phyloP scores from a whole-genome alignment of 2,888 invertebrate genomes.

The Beris morrisii region DNA sequence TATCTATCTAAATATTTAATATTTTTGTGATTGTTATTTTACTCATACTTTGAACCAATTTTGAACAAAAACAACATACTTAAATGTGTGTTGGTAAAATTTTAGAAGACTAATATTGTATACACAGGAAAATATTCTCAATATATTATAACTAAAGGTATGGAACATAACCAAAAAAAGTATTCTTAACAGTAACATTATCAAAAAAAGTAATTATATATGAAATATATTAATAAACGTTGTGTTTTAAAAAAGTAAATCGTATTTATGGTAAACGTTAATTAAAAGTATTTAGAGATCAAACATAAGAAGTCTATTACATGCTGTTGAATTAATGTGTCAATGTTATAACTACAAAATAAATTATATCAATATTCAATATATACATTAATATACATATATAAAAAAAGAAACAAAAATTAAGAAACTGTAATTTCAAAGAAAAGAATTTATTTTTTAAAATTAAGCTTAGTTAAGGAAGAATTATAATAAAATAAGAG shows the following conservation, averaged over 20 bases:
- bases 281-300: background rate
- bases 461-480: constrained; percentile 1
- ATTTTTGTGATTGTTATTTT: constrained; percentile 42
- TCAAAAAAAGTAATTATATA: no score
- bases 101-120: no score
- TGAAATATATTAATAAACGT: no score
- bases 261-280: background rate
- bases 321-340: constrained; percentile 17
- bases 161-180: no score
- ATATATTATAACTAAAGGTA: no score
- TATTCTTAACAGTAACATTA: no score
- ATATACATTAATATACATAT: constrained; percentile 40
- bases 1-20: constrained; percentile 24
- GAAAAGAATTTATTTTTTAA: constrained; percentile 27
- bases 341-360: constrained; percentile 18
- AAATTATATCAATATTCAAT: constrained; percentile 43
- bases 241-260: no score
- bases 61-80: constrained; percentile 36
- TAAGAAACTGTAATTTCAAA: constrained; percentile 58
- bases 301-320: background rate
- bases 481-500: constrained; percentile 21
- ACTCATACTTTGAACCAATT: constrained; percentile 46
- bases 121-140: no score
- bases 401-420: constrained; percentile 46
- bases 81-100: no score